Evolutionary conservation across 2,888 invertebrate genomes (phyloP).

Genomic region (Liopterus haemorrhoidalis): DNA sequence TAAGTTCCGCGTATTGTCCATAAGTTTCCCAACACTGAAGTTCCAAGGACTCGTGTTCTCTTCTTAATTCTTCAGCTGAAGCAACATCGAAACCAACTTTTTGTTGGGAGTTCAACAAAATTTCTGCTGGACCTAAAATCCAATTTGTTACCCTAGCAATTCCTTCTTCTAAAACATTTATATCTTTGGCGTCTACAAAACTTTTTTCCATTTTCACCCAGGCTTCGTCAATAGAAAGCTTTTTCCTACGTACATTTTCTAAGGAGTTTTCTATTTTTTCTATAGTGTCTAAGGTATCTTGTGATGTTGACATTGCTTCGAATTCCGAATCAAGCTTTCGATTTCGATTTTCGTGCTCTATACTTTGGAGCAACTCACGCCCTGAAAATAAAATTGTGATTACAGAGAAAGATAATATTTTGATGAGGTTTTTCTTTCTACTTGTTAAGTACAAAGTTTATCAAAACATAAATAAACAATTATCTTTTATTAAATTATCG

Average conservation of each 20-base stretch:
- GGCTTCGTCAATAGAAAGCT: constrained; percentile 54
- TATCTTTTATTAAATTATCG: no score
- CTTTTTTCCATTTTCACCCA: constrained; percentile 57
- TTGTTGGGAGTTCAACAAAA: constrained; percentile 61
- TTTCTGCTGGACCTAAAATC: constrained; percentile 72
- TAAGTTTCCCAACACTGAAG: constrained; percentile 73
- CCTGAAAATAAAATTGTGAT: constrained; percentile 24
- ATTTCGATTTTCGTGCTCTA: constrained; percentile 44
- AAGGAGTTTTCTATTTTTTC: constrained; percentile 53
- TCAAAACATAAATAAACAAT: no score
- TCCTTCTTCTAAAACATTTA: constrained; percentile 56
- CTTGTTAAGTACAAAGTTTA: no score
- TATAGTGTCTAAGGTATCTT: constrained; percentile 57
- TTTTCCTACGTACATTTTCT: constrained; percentile 53
- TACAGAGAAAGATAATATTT: background rate
- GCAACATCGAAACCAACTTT: constrained; percentile 67
- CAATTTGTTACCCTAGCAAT: constrained; percentile 69
- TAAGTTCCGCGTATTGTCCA: constrained; percentile 69
- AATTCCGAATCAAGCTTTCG: constrained; percentile 43
- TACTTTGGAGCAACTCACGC: constrained; percentile 46
- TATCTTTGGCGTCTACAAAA: constrained; percentile 56
- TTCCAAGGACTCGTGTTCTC: constrained; percentile 69
- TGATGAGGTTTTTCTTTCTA: no score
- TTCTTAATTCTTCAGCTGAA: constrained; percentile 65
- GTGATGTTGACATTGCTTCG: constrained; percentile 48